phyloP scores from a whole-genome alignment of 2,113 vertebrate genomes.

The Tupaia tana region DNA sequence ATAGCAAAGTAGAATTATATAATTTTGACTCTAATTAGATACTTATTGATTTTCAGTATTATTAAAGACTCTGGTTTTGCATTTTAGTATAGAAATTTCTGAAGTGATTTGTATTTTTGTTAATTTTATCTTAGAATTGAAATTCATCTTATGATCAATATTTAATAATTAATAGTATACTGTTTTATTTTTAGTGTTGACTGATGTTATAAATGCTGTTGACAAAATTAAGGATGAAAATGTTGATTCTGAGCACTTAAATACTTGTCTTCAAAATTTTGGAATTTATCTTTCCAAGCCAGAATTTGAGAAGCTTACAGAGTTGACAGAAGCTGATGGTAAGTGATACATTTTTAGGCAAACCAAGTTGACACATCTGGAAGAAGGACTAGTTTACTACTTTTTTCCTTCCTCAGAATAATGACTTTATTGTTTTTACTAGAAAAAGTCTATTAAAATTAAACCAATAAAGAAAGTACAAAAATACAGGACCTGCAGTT shows the following conservation, averaged over 20 bases:
- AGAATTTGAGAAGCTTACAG: constrained; percentile 63
- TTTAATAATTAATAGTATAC: neutral
- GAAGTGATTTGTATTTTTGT: constrained; percentile 32
- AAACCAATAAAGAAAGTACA: neutral
- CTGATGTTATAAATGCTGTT: constrained; percentile 22
- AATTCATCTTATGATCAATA: constrained; percentile 32
- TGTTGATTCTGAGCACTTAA: constrained; percentile 39
- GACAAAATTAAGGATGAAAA: constrained; percentile 55
- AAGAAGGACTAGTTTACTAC: neutral
- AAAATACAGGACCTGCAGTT: too few species aligned
- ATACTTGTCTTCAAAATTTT: constrained; percentile 64
- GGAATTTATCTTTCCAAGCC: constrained; percentile 68
- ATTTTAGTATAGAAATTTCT: constrained; percentile 1
- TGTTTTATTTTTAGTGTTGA: constrained; percentile 66
- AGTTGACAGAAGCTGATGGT: constrained; percentile 19
- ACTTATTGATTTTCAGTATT: neutral
- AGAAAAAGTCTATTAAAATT: neutral
- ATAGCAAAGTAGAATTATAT: neutral
- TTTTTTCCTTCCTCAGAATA: neutral
- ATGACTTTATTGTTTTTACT: constrained; percentile 4
- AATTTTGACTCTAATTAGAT: constrained; percentile 1
- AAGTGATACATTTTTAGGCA: constrained; percentile 48
- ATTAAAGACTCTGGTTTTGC: constrained; percentile 14
- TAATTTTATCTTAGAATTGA: constrained; percentile 23
- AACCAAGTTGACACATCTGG: neutral